Conservation (phyloP, 2,113 vertebrate genomes). For the Sclerurus mexicanus region DNA sequence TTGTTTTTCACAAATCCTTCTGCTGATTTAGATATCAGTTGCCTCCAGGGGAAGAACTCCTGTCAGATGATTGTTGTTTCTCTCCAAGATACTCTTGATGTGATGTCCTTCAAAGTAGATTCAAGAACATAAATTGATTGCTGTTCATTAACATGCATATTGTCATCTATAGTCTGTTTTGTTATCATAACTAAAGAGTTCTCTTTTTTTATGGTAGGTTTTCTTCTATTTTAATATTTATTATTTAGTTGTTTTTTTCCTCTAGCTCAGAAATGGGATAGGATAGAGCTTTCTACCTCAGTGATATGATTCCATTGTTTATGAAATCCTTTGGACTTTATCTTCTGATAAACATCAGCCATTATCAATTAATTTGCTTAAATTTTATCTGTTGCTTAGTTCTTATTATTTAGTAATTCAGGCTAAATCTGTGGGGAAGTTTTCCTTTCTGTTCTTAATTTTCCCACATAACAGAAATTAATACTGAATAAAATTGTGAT, state of each 20-base stretch:
- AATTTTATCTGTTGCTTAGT: not conserved
- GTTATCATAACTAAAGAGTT: not conserved
- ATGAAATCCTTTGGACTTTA: not conserved
- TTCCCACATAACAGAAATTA: not conserved
- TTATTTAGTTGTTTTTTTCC: not conserved
- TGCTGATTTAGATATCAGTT: constrained; percentile 27
- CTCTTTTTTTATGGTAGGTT: not conserved
- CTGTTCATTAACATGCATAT: not conserved
- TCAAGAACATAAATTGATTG: constrained; percentile 16
- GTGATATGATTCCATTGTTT: not conserved
- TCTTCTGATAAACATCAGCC: not conserved
- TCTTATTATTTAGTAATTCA: not conserved
- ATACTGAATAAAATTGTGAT: not conserved
- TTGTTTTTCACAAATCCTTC: constrained; percentile 15
- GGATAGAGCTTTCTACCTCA: not conserved
- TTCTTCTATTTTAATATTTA: constrained; percentile 14
- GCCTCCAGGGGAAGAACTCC: not conserved
- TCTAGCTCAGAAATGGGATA: not conserved
- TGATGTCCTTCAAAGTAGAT: constrained; percentile 42
- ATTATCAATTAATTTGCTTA: not conserved
- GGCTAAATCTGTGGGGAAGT: not conserved
- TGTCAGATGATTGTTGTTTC: constrained; percentile 1
- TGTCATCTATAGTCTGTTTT: not conserved
- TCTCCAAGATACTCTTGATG: constrained; percentile 13
- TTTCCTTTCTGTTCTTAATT: not conserved